Evolutionary conservation across 2,888 invertebrate genomes (phyloP), one percentile per base, ranked within the genome.

Genomic region (Disparrhopalites patrizii): DNA sequence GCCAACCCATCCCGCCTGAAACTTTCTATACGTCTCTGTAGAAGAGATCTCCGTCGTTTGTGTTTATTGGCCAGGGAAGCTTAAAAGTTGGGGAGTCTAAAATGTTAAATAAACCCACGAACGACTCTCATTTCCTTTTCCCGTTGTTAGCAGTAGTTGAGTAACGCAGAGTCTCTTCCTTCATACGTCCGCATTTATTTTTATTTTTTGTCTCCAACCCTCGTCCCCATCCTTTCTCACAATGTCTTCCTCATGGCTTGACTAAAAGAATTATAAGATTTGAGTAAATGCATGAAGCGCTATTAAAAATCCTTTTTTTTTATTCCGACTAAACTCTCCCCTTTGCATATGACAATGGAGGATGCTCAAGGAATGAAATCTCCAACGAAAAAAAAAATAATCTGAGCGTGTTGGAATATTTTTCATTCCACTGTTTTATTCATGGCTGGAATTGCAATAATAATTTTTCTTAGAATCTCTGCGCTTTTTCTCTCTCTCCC

Each of bases 121-220:
- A 70, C 67, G 65, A 70, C 62, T 63, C 70, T 70, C 69, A 73
- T 70, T 70, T 73, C 72, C 72, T 70, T 56, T 70, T 70, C 66
- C 64, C 61, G 61, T 61, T 60, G 13, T 62, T n/a, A n/a, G n/a
- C n/a, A n/a, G n/a, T n/a, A n/a, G n/a, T n/a, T n/a, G 58, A 57
- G 57, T 52, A 63, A 36, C 66, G 28, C 25, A n/a, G 13, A 25
- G 27, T 51, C 51, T 15, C 28, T 51, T 51, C 27, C 51, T 18
- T 27, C n/a, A n/a, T n/a, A n/a, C n/a, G n/a, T n/a, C n/a, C n/a
- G n/a, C n/a, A n/a, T 27, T 52, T 31, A 30, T 4, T 25, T 31
- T 30, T n/a, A 8, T 5, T 20, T 51, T 23, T 51, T 25, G 25
- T 28, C 10, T 13, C 1, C 7, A 15, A 51, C 10, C 47, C 51